Conservation (phyloP, 2,113 vertebrate species). For the Sitta europaea region DNA sequence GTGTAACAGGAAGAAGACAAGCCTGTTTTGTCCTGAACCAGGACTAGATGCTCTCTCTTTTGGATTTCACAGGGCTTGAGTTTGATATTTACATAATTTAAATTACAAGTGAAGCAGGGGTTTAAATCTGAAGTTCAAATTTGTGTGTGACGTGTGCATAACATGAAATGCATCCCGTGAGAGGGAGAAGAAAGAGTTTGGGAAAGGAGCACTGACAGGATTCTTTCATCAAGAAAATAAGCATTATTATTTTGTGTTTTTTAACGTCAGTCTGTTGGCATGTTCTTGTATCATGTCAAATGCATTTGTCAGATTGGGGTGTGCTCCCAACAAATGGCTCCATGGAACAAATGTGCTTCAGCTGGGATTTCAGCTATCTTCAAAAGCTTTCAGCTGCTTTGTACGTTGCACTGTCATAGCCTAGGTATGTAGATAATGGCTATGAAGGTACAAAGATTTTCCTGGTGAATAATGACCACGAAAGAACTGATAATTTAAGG, state of each 20-base stretch:
- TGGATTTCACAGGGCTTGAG: slow-evolving; percentile 9
- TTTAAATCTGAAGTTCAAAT: slow-evolving; percentile 60
- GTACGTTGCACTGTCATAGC: background rate
- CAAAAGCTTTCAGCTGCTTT: slow-evolving; percentile 21
- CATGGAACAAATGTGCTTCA: slow-evolving; percentile 10
- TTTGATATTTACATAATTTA: slow-evolving; percentile 55
- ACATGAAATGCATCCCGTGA: background rate
- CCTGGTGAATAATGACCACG: background rate
- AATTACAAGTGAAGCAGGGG: background rate
- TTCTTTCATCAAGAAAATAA: slow-evolving; percentile 30
- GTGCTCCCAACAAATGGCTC: slow-evolving; percentile 18
- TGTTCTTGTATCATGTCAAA: slow-evolving; percentile 6
- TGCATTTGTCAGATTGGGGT: slow-evolving; percentile 12
- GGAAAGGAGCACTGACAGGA: background rate
- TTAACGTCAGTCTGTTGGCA: background rate
- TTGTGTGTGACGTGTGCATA: background rate
- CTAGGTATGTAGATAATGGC: slow-evolving; percentile 26
- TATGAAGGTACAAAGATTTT: slow-evolving; percentile 5
- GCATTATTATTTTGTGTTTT: slow-evolving; percentile 12
- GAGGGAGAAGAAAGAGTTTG: background rate
- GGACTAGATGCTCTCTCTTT: background rate
- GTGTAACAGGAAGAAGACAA: background rate
- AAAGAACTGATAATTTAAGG: slow-evolving; percentile 12
- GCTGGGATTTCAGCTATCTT: background rate
- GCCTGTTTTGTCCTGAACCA: background rate